Evolutionary conservation across 2,113 vertebrate species (phyloP).

Genomic region (Macquaria ambigua): DNA sequence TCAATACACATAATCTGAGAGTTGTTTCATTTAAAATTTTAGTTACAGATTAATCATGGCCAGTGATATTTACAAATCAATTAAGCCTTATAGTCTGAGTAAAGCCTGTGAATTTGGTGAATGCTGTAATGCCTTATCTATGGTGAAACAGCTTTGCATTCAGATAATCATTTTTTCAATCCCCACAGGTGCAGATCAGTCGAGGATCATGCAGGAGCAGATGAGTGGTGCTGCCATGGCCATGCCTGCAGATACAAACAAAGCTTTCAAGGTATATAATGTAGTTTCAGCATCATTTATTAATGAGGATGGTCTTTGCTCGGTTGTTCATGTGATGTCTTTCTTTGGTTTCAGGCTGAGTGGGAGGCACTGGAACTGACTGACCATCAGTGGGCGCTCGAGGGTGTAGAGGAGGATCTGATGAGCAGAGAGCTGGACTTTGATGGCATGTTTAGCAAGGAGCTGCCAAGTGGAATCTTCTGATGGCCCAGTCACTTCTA

Average conservation of each 20-base stretch:
- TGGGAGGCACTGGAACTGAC: conserved; percentile 98
- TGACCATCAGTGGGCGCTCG: conserved; percentile 98
- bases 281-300: neutral
- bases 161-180: neutral
- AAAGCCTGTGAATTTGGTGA: neutral
- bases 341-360: conserved; percentile 87
- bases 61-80: neutral
- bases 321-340: neutral
- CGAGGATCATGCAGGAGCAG: conserved; percentile 98
- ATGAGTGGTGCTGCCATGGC: conserved; percentile 99
- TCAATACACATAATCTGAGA: neutral
- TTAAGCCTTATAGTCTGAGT: too few species aligned
- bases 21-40: neutral
- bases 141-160: neutral
- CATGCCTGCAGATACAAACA: conserved; percentile 98
- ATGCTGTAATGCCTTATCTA: neutral
- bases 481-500: conserved; percentile 74
- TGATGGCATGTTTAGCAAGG: conserved; percentile 98
- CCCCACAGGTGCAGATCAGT: conserved; percentile 93
- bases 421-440: conserved; percentile 97
- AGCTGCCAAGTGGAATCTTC: conserved; percentile 96
- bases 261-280: conserved; percentile 95
- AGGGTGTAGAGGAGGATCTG: conserved; percentile 96
- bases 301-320: neutral
- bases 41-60: neutral